Evolutionary conservation across 2,888 invertebrate genomes (phyloP).

Genomic region (Agriotes lineatus): DNA sequence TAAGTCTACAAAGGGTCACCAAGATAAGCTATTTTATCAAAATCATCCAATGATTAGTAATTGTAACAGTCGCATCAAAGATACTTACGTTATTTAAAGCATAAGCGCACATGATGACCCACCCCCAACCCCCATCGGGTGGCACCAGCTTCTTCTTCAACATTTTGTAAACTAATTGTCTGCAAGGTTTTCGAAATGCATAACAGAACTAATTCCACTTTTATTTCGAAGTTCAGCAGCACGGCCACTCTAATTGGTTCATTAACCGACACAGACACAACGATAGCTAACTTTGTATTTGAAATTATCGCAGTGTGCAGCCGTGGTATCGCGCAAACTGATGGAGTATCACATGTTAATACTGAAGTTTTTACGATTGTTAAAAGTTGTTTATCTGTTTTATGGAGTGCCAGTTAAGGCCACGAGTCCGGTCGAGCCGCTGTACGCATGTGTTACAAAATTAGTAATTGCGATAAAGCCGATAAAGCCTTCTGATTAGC

Average conservation of each 20-base stretch:
- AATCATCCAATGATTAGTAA: no score
- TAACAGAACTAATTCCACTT: not conserved
- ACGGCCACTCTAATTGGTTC: no score
- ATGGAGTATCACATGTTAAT: conserved; percentile 13
- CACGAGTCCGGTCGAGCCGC: conserved; percentile 6
- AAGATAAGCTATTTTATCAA: not conserved
- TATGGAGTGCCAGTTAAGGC: conserved; percentile 9
- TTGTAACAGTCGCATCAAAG: no score
- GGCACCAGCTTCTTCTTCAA: conserved; percentile 56
- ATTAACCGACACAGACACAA: not conserved
- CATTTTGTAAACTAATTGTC: conserved; percentile 20
- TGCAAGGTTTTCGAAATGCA: not conserved
- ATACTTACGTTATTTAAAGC: conserved; percentile 66
- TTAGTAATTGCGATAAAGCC: conserved; percentile 4
- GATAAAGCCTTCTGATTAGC: not conserved
- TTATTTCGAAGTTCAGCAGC: no score
- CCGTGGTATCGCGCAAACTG: not conserved
- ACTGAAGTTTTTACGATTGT: conserved; percentile 6
- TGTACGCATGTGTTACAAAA: conserved; percentile 14
- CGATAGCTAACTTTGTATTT: not conserved
- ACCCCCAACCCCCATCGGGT: conserved; percentile 69
- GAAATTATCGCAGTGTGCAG: not conserved
- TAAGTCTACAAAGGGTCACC: not conserved
- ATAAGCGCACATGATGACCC: conserved; percentile 65
- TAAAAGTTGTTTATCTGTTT: conserved; percentile 24